Conservation (phyloP, 2,113 vertebrate genomes). For the Pseudois nayaur region DNA sequence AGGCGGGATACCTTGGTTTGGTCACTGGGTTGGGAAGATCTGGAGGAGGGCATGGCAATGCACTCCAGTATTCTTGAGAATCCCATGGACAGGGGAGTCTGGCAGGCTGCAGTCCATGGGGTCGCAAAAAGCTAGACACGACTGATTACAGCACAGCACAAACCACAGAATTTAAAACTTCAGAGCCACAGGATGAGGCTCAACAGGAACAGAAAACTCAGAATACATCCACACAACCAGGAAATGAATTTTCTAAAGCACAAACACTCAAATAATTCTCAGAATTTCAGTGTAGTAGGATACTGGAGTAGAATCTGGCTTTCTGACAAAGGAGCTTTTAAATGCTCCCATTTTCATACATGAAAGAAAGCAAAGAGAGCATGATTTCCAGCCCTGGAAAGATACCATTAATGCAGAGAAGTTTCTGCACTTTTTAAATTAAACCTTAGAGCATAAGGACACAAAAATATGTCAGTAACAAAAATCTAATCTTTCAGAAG, state of each 20-base stretch:
- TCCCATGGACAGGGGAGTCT: not conserved
- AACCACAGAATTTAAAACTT: not conserved
- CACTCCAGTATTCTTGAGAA: not conserved
- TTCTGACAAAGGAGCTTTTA: slow-evolving; percentile 42
- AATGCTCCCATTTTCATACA: slow-evolving; percentile 45
- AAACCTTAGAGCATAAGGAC: not conserved
- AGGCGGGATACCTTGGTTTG: not conserved
- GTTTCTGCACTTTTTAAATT: slow-evolving; percentile 19
- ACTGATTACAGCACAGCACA: not conserved
- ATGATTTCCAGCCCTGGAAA: not conserved
- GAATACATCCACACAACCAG: not conserved
- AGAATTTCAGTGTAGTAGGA: not conserved
- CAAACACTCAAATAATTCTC: not conserved
- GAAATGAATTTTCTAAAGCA: not conserved
- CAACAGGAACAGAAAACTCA: not conserved
- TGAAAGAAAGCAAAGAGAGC: slow-evolving; percentile 57
- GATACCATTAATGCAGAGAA: not conserved
- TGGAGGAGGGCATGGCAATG: not conserved
- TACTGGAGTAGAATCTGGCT: not conserved
- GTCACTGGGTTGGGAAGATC: not conserved
- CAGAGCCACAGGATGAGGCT: not conserved
- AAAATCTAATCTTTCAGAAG: slow-evolving; percentile 4
- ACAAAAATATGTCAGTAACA: slow-evolving; percentile 19
- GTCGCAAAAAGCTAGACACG: not conserved
- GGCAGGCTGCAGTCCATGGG: not conserved